phyloP scores from a whole-genome alignment of 1,140 invertebrate genomes.

The Anthonomus grandis region DNA sequence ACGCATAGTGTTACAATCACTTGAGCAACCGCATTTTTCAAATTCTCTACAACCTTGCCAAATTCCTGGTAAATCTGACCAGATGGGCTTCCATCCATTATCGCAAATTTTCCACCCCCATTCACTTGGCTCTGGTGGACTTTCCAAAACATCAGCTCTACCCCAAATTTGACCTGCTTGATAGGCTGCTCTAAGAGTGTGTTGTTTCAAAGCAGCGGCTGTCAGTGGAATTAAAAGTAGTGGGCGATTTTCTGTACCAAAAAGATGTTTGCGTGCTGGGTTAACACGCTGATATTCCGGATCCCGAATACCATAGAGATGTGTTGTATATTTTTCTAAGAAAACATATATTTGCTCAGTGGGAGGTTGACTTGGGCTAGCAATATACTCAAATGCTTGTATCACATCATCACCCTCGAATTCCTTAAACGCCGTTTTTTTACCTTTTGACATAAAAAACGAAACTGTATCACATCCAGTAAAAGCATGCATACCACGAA shows the following conservation, averaged over 20 bases:
- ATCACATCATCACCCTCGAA: background rate
- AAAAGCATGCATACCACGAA: too few species aligned
- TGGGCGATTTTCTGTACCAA: background rate
- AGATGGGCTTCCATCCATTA: constrained; percentile 2
- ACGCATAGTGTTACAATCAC: constrained; percentile 1
- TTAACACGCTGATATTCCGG: constrained; percentile 3
- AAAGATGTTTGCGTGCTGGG: background rate
- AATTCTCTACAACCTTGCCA: background rate
- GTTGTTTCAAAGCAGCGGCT: background rate
- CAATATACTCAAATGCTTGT: background rate
- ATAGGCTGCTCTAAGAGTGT: constrained; percentile 5
- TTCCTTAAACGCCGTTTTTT: background rate
- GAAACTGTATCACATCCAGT: too few species aligned
- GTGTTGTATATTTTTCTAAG: too few species aligned
- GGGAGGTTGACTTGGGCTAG: background rate
- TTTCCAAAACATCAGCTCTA: constrained; percentile 1
- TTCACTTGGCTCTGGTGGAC: constrained; percentile 3
- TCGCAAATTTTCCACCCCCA: constrained; percentile 2
- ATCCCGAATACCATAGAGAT: too few species aligned
- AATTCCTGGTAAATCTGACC: background rate
- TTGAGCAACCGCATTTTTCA: constrained; percentile 3
- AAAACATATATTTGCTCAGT: too few species aligned
- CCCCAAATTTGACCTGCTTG: constrained; percentile 3
- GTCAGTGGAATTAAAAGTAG: constrained; percentile 4
- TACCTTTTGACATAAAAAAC: background rate